Conservation (phyloP, 2,888 invertebrate species). For the Drosophila leonis region DNA sequence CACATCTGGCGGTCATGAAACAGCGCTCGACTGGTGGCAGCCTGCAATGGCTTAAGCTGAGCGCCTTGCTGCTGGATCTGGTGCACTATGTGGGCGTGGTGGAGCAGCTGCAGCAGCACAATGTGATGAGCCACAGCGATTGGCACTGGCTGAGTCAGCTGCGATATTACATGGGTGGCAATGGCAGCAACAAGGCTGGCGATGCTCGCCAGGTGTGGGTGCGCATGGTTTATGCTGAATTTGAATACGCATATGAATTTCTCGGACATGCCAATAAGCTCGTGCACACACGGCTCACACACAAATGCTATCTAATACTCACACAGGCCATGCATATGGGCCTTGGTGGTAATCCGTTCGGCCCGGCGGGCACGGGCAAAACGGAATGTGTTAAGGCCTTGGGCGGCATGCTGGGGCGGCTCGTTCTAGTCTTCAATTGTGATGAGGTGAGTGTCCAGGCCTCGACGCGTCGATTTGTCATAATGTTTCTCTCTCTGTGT, state of each 20-base stretch:
- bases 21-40: slow-evolving; percentile 83
- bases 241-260: slow-evolving; percentile 98
- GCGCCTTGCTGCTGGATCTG: slow-evolving; percentile 96
- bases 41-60: slow-evolving; percentile 93
- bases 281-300: slow-evolving; percentile 97
- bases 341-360: slow-evolving; percentile 99
- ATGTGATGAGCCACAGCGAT: slow-evolving; percentile 89
- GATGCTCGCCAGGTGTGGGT: slow-evolving; percentile 83
- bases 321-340: slow-evolving; percentile 99
- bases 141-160: slow-evolving; percentile 99
- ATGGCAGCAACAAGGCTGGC: slow-evolving; percentile 23
- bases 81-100: slow-evolving; percentile 95
- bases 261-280: slow-evolving; percentile 98
- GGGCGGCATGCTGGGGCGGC: slow-evolving; percentile 94
- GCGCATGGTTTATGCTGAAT: slow-evolving; percentile 96
- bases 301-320: slow-evolving; percentile 98
- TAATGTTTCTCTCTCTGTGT: slow-evolving; percentile 39
- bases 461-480: slow-evolving; percentile 53
- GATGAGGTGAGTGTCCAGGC: slow-evolving; percentile 90
- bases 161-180: slow-evolving; percentile 89
- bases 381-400: slow-evolving; percentile 99
- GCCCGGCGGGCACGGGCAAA: slow-evolving; percentile 99
- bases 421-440: slow-evolving; percentile 98
- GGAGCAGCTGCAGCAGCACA: slow-evolving; percentile 90
- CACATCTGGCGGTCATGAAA: slow-evolving; percentile 79